Evolutionary conservation across 2,797 vertebrate genomes (phyloP).

Genomic region (Pogoniulus pusillus): DNA sequence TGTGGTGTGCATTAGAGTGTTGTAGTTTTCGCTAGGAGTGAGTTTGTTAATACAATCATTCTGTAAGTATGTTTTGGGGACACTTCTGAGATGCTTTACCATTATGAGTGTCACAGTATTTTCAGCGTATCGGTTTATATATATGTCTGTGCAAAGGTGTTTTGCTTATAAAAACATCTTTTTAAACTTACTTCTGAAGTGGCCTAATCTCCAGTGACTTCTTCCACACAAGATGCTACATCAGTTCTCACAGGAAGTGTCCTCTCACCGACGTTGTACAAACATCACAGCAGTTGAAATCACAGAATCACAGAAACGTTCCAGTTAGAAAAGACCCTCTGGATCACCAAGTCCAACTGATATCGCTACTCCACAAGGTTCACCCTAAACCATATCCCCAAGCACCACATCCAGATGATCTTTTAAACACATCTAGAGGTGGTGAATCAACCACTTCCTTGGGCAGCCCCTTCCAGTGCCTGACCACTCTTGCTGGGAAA

Average conservation of each 20-base stretch:
- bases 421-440: too few relatives aligned
- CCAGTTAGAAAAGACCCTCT: too few relatives aligned
- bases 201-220: not conserved
- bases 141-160: rapidly evolving
- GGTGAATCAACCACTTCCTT: too few relatives aligned
- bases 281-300: not conserved
- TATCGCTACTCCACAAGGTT: too few relatives aligned
- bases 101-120: rapidly evolving
- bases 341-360: too few relatives aligned
- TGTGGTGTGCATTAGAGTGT: rapidly evolving
- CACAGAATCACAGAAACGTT: too few relatives aligned
- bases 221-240: rapidly evolving
- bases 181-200: not conserved
- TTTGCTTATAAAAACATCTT: not conserved
- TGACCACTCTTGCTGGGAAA: too few relatives aligned
- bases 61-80: rapidly evolving
- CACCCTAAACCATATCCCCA: too few relatives aligned
- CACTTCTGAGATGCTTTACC: rapidly evolving
- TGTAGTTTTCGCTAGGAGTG: rapidly evolving
- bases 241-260: not conserved
- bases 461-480: too few relatives aligned
- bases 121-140: not conserved
- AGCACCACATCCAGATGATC: too few relatives aligned
- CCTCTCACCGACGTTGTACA: rapidly evolving
- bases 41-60: rapidly evolving